Conservation (phyloP, 2,797 vertebrate genomes). For the Ctenopoma multispine region DNA sequence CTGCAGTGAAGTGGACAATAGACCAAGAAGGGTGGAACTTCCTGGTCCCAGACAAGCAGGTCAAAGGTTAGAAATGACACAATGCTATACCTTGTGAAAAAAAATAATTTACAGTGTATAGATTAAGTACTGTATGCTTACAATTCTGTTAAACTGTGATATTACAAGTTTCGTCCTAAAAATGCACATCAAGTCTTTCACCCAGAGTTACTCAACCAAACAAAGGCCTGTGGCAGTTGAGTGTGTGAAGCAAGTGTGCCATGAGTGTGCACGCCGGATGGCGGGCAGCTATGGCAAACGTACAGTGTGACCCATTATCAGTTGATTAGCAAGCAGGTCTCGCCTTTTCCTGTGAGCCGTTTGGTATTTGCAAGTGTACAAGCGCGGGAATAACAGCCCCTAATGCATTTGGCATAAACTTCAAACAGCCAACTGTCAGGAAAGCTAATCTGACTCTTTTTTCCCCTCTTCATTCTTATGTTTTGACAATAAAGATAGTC, state of each 20-base stretch:
- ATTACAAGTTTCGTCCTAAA: not conserved
- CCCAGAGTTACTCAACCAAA: not conserved
- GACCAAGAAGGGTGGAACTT: conserved; percentile 84
- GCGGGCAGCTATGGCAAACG: conserved; percentile 64
- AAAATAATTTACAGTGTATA: not conserved
- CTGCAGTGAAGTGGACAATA: conserved; percentile 80
- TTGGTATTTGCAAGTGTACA: conserved; percentile 75
- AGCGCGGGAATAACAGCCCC: conserved; percentile 79
- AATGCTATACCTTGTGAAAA: conserved; percentile 57
- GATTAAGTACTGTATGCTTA: not conserved
- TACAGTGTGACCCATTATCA: conserved; percentile 83
- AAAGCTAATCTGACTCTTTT: conserved; percentile 84
- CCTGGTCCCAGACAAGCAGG: conserved; percentile 81
- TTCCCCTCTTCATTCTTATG: conserved; percentile 84
- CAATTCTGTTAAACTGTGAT: conserved; percentile 1
- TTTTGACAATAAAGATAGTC: conserved; percentile 89
- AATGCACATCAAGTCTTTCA: not conserved
- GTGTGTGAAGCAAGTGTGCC: conserved; percentile 83
- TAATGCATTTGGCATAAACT: conserved; percentile 87
- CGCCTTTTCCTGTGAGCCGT: conserved; percentile 86
- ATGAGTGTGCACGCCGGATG: conserved; percentile 77
- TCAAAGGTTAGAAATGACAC: conserved; percentile 77
- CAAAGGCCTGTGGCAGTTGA: conserved; percentile 39
- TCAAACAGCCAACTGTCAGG: conserved; percentile 84
- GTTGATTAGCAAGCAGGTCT: conserved; percentile 86